Percentiles rank a stretch among this genome's conserved stretches.
Evolutionary conservation across 2,888 invertebrate genomes (phyloP).

Genomic region (Clivina fossor): DNA sequence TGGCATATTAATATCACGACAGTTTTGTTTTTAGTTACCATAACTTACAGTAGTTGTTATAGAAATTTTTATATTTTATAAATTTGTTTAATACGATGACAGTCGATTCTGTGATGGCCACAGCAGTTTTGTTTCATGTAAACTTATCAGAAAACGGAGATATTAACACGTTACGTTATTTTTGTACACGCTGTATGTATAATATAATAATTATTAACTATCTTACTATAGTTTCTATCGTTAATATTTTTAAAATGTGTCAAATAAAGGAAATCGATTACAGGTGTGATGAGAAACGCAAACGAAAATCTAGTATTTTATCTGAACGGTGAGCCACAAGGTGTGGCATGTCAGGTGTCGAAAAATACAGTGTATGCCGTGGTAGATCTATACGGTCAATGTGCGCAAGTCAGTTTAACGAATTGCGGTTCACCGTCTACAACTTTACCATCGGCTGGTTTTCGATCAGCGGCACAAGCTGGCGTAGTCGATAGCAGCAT

Average conservation of each 20-base stretch:
- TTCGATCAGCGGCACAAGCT: constrained; percentile 52
- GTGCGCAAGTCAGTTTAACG: constrained; percentile 76
- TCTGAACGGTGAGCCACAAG: constrained; percentile 84
- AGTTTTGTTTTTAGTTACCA: no score
- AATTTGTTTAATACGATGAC: no score
- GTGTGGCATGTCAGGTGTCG: constrained; percentile 77
- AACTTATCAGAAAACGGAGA: no score
- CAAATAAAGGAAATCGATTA: background rate
- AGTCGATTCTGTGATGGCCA: no score
- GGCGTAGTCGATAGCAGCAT: constrained; percentile 50
- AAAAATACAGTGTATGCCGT: constrained; percentile 86
- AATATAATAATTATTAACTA: constrained; percentile 3
- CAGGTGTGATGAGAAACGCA: constrained; percentile 80
- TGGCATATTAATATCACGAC: no score
- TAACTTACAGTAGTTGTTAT: no score
- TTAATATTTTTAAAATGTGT: background rate
- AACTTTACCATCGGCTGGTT: constrained; percentile 46
- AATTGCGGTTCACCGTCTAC: constrained; percentile 48
- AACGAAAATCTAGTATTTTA: constrained; percentile 85
- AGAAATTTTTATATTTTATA: no score
- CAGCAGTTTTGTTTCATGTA: no score
- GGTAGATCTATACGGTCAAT: constrained; percentile 93
- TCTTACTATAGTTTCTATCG: constrained; percentile 16
- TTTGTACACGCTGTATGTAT: no score
- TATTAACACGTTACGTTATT: no score